Conservation (phyloP, 2,888 invertebrate species). For the Xestoiulus laeticollis region DNA sequence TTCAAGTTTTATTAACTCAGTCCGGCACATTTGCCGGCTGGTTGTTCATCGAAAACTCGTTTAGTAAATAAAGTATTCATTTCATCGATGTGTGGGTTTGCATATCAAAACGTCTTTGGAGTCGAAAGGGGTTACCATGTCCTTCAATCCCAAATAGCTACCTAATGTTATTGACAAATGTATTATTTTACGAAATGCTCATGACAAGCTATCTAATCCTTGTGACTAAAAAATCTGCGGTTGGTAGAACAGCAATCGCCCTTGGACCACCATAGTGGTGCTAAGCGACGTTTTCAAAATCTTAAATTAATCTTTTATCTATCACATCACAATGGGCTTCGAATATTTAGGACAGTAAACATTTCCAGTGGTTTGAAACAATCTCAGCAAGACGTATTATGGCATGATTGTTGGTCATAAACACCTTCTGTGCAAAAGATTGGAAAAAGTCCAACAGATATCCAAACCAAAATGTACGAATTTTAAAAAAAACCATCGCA, state of each 20-base stretch:
- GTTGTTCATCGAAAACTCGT: conserved; percentile 24
- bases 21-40: neutral
- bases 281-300: neutral
- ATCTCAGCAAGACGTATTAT: neutral
- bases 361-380: neutral
- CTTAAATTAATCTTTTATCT: neutral
- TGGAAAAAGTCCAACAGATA: neutral
- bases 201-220: neutral
- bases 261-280: neutral
- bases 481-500: neutral
- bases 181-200: neutral
- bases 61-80: neutral
- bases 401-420: too few relatives aligned
- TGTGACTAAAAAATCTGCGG: neutral
- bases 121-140: conserved; percentile 21
- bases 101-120: conserved; percentile 12
- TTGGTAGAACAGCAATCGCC: neutral
- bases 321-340: neutral
- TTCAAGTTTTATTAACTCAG: conserved; percentile 7
- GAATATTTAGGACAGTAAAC: neutral
- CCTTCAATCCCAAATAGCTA: neutral
- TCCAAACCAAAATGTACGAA: neutral
- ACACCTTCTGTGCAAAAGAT: too few relatives aligned
- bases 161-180: conserved; percentile 22
- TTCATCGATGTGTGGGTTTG: conserved; percentile 18